Evolutionary conservation across 2,797 vertebrate species (phyloP), one percentile per base, ranked within the genome.

Genomic region (Sebastolobus alascanus): DNA sequence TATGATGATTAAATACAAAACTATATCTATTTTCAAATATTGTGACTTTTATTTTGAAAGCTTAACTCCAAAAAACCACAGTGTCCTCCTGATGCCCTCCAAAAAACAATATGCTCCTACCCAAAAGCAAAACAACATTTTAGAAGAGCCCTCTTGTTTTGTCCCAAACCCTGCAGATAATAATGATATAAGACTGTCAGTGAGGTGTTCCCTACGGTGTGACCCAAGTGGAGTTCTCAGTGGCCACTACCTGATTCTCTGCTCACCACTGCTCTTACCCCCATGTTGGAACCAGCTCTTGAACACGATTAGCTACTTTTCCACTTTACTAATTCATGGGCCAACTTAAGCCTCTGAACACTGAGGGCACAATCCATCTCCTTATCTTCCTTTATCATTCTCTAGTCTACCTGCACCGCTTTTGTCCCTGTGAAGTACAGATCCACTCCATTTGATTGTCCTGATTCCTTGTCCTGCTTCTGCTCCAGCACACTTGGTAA

Each of bases 311-410:
- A 96, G 89, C 84, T 94, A 95, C 90, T 96, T 96, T 93, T 90
- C 91, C 92, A 90, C 94, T 95, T 96, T 96, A 96, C 93, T 96
- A 96, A 97, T 97, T 97, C 95, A 97, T 96, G 90, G 84, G 82
- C 82, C 90, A 87, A 92, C 92, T 94, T 92, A 43, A 88, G 84
- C 87, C 92, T 80, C 79, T 90, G 58, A 94, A 95, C 92, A 91
- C 88, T 88, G 75, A 94, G 90, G 93, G 91, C 90, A 76, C 77
- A 59, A 75, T 74, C 85, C 85, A 69, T 79, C 69, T 77, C 75
- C 27, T 54, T 63, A 73, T 50, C 27, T 73, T 82, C 35, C 18
- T 78, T 71, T 82, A 70, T 61, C 67, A 69, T 75, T 76, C 40
- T 55, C 37, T 25, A 1, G 55, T 83, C 73, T 82, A 72, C 40